A percentile compares a stretch with the other conserved stretches of the same genome.
These are phyloP conservation scores for Diarsia rubi DNA, from an alignment of 2,888 invertebrate species.

Conservation along the genomic window DNA sequence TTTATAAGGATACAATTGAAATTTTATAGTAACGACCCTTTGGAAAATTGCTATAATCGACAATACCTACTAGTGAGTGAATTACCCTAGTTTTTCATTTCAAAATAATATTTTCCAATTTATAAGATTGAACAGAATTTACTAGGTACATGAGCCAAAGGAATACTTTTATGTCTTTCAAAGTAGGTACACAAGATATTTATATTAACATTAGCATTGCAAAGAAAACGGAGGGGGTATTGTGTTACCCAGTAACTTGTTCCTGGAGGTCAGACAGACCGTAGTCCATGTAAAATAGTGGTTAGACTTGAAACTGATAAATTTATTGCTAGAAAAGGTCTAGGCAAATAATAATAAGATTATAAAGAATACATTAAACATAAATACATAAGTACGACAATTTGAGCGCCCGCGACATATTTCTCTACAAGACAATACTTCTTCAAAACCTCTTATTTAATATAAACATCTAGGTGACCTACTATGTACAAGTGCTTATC, in stretches of 20 bases:
- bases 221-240: background rate
- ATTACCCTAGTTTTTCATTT: background rate
- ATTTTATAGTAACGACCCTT: background rate
- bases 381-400: conserved; percentile 51
- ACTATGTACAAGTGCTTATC: conserved; percentile 89
- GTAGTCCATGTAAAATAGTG: background rate
- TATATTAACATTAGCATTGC: background rate
- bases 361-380: background rate
- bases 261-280: background rate
- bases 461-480: conserved; percentile 87
- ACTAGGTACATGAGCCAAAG: background rate
- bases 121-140: background rate
- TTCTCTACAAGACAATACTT: conserved; percentile 79
- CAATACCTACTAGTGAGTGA: fast-evolving
- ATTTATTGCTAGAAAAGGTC: background rate
- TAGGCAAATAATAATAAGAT: background rate
- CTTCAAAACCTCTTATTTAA: conserved; percentile 78
- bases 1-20: conserved; percentile 16
- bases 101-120: background rate
- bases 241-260: background rate
- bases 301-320: background rate
- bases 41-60: background rate
- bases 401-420: conserved; percentile 77
- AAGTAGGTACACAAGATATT: background rate
- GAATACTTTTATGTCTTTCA: background rate